A percentile compares a stretch with the other conserved stretches of the same genome.
phyloP scores from a whole-genome alignment of 2,113 vertebrate species.

The Chaetura pelagica region DNA sequence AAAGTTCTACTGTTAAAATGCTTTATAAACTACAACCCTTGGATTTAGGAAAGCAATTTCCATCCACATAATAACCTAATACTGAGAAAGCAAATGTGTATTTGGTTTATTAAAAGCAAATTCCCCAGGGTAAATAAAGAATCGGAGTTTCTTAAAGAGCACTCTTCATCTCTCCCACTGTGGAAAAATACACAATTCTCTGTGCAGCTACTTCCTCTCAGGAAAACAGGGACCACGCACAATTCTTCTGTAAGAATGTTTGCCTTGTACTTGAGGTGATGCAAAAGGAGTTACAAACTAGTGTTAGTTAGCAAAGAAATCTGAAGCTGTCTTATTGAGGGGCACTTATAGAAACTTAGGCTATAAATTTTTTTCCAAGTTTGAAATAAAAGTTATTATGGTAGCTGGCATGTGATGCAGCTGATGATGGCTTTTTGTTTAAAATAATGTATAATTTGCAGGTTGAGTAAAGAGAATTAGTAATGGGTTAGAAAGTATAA shows the following conservation, averaged over 20 bases:
- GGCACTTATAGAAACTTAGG: background rate
- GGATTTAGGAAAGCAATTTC: conserved; percentile 37
- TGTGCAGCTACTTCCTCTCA: background rate
- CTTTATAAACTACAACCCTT: background rate
- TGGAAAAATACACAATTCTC: background rate
- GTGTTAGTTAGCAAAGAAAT: background rate
- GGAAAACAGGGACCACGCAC: background rate
- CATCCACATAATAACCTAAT: conserved; percentile 1
- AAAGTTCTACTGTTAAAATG: conserved; percentile 30
- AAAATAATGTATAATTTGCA: background rate
- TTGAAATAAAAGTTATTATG: background rate
- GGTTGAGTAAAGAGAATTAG: background rate
- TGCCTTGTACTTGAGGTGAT: background rate
- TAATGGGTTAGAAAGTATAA: background rate
- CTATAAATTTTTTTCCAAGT: background rate
- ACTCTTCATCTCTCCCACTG: background rate
- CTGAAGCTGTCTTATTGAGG: background rate
- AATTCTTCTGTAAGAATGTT: background rate
- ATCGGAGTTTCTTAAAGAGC: background rate
- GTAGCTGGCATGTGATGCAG: background rate
- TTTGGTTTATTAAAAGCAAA: conserved; percentile 39
- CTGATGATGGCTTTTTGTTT: background rate
- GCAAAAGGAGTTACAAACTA: background rate
- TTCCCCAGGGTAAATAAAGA: background rate
- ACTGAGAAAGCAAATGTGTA: background rate